Base-by-base conservation (phyloP, 2,113 vertebrate genomes). In the Trogon melanurus region DNA sequence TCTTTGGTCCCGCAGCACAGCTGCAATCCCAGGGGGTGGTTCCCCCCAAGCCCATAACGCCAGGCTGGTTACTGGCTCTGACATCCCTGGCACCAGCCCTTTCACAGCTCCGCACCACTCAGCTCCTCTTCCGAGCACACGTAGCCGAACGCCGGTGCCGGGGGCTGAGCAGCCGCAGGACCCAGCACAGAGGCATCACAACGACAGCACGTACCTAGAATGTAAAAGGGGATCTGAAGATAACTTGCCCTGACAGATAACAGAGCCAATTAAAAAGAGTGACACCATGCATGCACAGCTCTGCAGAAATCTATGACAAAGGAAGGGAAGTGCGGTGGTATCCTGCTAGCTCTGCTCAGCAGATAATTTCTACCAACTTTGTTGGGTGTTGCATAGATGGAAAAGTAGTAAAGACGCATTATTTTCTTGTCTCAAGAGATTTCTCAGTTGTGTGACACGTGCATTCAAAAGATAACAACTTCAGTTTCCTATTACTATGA, bases 141-240 rank as follows among this genome's bases (percentile, higher is more conserved):
- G 0, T 13, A 47, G 4, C 41, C 1, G 1, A 11, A 22, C 4
- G 9, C 26, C 3, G 1, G 32, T 6, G 53, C 70, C 2, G 0
- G 76, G 38, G 30, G 47, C 79, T 61, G 41, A 69, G 45, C 41
- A 65, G 62, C 21, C 5, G 0, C 86, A 41, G 48, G 0, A 30
- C 25, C 30, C 74, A 10, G 30, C 51, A 27, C 29, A 29, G 56
- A 53, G 61, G 19, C 45, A 57, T 48, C 1, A 0, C 0, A 11
- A 50, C 5, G 11, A 47, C 34, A 64, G 20, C 2, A 2, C 1
- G 0, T 18, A 51, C 38, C 47, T 60, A 38, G 34, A 58, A 67
- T 30, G 45, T 27, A 79, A 84, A 66, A 71, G 4, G 3, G 53
- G 10, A 78, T 51, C 85, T 48, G 53, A 56, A 60, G 66, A 81